phyloP scores from a whole-genome alignment of 2,888 invertebrate genomes.

The Hemaris fuciformis region DNA sequence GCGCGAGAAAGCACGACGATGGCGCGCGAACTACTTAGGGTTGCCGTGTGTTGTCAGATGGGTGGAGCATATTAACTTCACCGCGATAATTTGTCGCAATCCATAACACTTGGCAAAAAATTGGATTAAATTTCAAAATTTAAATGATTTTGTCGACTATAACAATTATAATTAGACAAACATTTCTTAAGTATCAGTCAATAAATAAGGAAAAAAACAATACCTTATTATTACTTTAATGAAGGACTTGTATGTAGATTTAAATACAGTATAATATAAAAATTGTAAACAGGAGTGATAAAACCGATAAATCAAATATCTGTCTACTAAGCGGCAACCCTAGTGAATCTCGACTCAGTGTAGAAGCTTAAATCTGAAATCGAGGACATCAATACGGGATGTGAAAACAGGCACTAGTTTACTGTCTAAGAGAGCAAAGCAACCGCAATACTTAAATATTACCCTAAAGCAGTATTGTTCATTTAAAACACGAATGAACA shows the following conservation, averaged over 20 bases:
- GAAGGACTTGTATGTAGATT: neutral
- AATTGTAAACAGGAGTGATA: neutral
- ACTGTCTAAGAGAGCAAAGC: neutral
- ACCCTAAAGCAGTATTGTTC: neutral
- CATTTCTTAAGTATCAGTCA: too few relatives aligned
- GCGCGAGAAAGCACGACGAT: conserved; percentile 77
- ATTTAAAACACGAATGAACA: neutral
- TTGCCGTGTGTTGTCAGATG: conserved; percentile 21
- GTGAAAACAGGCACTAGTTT: neutral
- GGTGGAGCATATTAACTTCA: neutral
- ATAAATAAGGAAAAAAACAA: too few relatives aligned
- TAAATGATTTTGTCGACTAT: too few relatives aligned
- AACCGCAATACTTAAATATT: neutral
- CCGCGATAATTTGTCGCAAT: too few relatives aligned
- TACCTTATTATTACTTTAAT: too few relatives aligned
- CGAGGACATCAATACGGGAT: conserved; percentile 17
- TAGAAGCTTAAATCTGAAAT: conserved; percentile 15
- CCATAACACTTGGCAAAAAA: too few relatives aligned
- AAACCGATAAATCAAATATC: neutral
- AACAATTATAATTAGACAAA: too few relatives aligned
- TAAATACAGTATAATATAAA: too few relatives aligned
- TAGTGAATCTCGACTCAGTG: neutral
- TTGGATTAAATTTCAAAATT: too few relatives aligned
- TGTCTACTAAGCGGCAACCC: neutral
- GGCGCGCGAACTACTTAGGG: conserved; percentile 28